Percentiles rank a stretch among this genome's conserved stretches.
These are phyloP conservation scores for Actinernus sp. DNA, from an alignment of 92 coral and sea anemone species.

Conservation along the genomic window DNA sequence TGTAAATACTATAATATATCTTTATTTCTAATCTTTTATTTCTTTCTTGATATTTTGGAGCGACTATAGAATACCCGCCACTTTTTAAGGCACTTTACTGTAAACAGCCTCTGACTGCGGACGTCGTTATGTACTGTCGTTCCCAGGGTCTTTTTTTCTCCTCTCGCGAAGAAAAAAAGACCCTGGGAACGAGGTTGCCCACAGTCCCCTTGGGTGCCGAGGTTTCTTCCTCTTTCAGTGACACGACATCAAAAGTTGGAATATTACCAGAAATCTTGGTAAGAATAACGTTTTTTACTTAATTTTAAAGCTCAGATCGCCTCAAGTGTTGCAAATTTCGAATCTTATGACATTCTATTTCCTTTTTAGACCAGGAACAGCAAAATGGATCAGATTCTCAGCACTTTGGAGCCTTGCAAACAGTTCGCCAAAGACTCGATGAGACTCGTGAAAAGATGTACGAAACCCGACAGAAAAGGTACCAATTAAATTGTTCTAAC, in stretches of 20 bases:
- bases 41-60: too few species aligned
- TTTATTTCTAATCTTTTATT: too few species aligned
- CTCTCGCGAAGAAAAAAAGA: too few species aligned
- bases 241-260: slow-evolving; percentile 76
- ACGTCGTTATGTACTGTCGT: too few species aligned
- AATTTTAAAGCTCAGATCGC: background rate
- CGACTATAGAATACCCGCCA: too few species aligned
- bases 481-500: slow-evolving; percentile 37
- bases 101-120: too few species aligned
- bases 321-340: background rate
- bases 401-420: slow-evolving; percentile 95
- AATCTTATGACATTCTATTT: background rate
- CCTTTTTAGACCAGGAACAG: slow-evolving; percentile 16
- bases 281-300: background rate
- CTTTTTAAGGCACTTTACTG: too few species aligned
- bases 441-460: slow-evolving; percentile 97
- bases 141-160: too few species aligned
- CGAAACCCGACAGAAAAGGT: slow-evolving; percentile 99
- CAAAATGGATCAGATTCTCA: slow-evolving; percentile 95
- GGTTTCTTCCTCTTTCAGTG: slow-evolving; percentile 54
- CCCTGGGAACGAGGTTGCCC: too few species aligned
- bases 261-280: background rate
- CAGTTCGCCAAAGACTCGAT: slow-evolving; percentile 98
- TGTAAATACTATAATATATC: too few species aligned
- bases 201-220: slow-evolving; percentile 55